phyloP scores from a whole-genome alignment of 2,888 invertebrate species.

The Holacanthella duospinosa region DNA sequence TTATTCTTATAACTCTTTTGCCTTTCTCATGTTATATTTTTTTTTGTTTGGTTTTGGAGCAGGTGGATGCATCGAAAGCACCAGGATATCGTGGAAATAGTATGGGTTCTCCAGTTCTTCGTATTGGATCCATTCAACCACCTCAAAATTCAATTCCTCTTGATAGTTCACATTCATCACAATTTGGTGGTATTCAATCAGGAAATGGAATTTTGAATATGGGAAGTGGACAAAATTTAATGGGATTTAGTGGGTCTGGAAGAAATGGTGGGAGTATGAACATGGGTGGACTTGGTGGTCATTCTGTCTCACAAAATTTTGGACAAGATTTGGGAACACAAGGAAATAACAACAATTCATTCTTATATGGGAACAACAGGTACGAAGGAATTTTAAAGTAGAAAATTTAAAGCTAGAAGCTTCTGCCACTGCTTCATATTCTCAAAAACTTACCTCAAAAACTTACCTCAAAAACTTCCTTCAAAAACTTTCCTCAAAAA shows the following conservation, averaged over 20 bases:
- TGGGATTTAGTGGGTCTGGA: not conserved
- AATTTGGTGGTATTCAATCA: constrained; percentile 10
- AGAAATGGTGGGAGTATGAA: not conserved
- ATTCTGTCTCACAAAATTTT: not conserved
- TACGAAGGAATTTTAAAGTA: not conserved
- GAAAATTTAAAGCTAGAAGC: too few relatives aligned
- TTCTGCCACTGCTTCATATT: too few relatives aligned
- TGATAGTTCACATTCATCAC: constrained; percentile 25
- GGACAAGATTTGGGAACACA: not conserved
- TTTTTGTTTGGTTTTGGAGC: not conserved
- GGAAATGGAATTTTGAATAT: not conserved
- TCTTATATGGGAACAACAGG: constrained; percentile 16
- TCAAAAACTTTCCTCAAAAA: too few relatives aligned
- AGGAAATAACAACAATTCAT: constrained; percentile 7
- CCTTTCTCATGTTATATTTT: not conserved
- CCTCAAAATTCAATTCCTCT: constrained; percentile 16
- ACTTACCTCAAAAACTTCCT: too few relatives aligned
- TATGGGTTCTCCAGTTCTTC: constrained; percentile 31
- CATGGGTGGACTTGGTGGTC: not conserved
- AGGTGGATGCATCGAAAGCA: constrained; percentile 75
- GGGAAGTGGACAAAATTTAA: not conserved
- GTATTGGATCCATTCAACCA: constrained; percentile 20
- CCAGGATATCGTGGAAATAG: constrained; percentile 72
- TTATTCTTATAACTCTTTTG: not conserved
- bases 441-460: too few relatives aligned